Base-by-base conservation (phyloP, 2,797 vertebrate species). In the Sebastes iracundus region DNA sequence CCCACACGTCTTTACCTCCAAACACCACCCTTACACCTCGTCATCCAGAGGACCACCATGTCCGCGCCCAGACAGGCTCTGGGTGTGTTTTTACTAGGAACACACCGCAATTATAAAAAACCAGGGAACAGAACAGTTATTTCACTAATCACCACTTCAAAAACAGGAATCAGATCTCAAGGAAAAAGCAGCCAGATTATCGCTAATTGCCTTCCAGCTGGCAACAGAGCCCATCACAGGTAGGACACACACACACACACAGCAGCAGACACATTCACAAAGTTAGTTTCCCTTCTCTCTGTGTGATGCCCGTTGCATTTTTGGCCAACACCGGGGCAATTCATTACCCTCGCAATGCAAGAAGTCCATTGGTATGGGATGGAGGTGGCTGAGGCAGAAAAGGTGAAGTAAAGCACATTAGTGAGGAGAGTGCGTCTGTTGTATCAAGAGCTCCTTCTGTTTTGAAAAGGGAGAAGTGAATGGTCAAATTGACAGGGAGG, bases 201-300 rank as follows among this genome's bases (percentile, higher is more conserved):
- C 16, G n/a, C 84, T 91, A 93, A 95, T 92, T 88, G 84, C 90
- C 85, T 79, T 85, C 78, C 82, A 83, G 87, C 77, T 80, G 78
- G 74, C 86, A 73, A 42, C 16, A 30, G 61, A 81, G 90, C 87
- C 88, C 87, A 90, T 91, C 86, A 76, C 86, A 90, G 90, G 84
- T 89, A 73, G 82, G 70, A 75, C 60, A 56, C 65, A 28, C 77
- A 80, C 23, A 55, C 67, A 49, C 55, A n/a, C 3, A 59, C 77
- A 80, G 62, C 53, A 35, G 60, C 79, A 72, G 67, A 86, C 83
- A 46, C 27, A 64, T 82, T 83, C 60, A 13, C 82, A 63, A 49
- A 49, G 42, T 49, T 63, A 13, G 67, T 60, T 85, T 79, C 80
- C 63, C 70, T 56, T 65, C 83, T 89, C 80, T 80, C 80, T n/a